Conservation (phyloP, 92 coral and sea anemone species). For the Heliopora coerulea region DNA sequence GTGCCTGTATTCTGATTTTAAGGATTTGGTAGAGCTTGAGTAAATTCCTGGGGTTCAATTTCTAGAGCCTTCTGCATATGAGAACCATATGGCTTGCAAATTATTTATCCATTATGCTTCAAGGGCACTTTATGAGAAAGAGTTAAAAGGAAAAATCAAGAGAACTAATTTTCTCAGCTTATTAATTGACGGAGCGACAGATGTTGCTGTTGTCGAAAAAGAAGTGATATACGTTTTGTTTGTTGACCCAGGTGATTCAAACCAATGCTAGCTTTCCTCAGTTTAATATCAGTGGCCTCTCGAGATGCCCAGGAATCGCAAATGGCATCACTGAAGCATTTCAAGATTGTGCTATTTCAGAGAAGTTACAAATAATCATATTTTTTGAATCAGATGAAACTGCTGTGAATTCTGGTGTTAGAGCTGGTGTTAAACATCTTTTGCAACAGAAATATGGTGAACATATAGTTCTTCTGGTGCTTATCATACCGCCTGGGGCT, state of each 20-base stretch:
- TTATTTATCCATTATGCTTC: conserved; percentile 60
- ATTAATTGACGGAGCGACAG: no score
- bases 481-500: conserved; percentile 53
- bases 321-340: conserved; percentile 55
- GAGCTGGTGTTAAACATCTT: conserved; percentile 59
- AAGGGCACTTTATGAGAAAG: no score
- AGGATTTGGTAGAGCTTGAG: conserved; percentile 42
- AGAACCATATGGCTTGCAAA: no score
- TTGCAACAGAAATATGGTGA: conserved; percentile 53
- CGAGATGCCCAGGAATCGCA: conserved; percentile 60
- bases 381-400: conserved; percentile 68
- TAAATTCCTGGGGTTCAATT: no score
- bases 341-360: conserved; percentile 44
- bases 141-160: no score
- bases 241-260: conserved; percentile 55
- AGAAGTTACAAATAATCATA: conserved; percentile 53
- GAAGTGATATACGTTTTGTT: conserved; percentile 50
- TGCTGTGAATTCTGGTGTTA: conserved; percentile 55
- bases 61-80: no score
- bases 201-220: no score
- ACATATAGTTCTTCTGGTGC: conserved; percentile 64
- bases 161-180: no score
- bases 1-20: conserved; percentile 50
- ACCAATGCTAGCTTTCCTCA: conserved; percentile 39
- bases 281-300: conserved; percentile 53